Evolutionary conservation across 2,113 vertebrate genomes (phyloP), one percentile per base, ranked within the genome.

Genomic region (Odobenus rosmarus): DNA sequence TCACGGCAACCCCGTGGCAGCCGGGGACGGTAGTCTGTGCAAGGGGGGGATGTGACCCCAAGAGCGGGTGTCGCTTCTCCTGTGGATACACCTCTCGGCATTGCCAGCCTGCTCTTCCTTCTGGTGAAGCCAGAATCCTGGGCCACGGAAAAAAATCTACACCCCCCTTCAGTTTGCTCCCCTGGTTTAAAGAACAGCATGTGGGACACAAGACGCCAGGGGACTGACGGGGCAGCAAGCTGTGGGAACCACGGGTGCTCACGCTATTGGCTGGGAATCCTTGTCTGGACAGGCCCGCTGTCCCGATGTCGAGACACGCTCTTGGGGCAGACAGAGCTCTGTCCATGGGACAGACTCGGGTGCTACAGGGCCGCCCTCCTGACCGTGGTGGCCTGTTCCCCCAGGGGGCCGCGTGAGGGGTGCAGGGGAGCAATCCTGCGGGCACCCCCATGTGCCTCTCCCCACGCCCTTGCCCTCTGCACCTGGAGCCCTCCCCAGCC

Each of bases 191-290:
- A 69, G 67, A 69, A n/a, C 16, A 10, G 16, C 33, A 69, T 0
- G 33, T 19, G 67, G 33, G 67, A 36, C 33, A 9, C 18, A 3
- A 69, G 64, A n/a, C 4, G 16, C 18, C 16, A 8, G 67, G 33
- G 62, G 31, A 31, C 28, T 7, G 62, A 10, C 1, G 16, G 33
- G 67, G 33, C 67, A 33, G 3, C 31, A 16, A 14, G 31, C 28
- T 16, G 57, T 2, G 16, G 19, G 67, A 69, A 10, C 33, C 67
- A 33, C 0, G 1, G 62, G 5, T 0, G 31, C 28, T 7, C 62
- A 7, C 0, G 28, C 28, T 64, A 14, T 33, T 33, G 62, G 62
- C 31, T 67, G 31, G 31, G 62, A 67, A 31, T 67, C 31, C 6
- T 6, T 14, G 5, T 67, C 31, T 1, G 6, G 6, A 14, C 62